Evolutionary conservation across 2,888 invertebrate species (phyloP).

Genomic region (Sinohyriopsis cumingii): DNA sequence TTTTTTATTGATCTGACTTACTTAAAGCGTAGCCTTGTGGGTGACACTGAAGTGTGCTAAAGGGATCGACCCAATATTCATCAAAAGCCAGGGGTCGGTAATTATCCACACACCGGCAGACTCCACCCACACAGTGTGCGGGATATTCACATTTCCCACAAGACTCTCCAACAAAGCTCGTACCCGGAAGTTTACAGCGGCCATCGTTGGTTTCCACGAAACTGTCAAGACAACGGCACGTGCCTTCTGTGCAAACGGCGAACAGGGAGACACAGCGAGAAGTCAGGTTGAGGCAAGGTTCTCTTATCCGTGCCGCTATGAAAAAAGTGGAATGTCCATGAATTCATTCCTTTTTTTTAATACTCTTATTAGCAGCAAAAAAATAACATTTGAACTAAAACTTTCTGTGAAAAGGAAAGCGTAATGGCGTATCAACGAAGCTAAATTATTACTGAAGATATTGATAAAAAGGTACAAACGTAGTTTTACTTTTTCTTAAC

Average conservation of each 20-base stretch:
- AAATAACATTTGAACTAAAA: not conserved
- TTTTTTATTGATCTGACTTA: constrained; percentile 1
- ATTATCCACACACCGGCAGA: constrained; percentile 37
- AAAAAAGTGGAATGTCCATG: not conserved
- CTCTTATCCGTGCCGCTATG: constrained; percentile 35
- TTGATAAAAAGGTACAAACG: too few species aligned
- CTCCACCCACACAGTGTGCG: constrained; percentile 32
- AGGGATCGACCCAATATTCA: constrained; percentile 49
- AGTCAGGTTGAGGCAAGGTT: constrained; percentile 27
- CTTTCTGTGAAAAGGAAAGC: too few species aligned
- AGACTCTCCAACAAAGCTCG: constrained; percentile 40
- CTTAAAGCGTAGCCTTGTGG: constrained; percentile 22
- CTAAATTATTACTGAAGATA: not conserved
- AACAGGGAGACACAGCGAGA: constrained; percentile 42
- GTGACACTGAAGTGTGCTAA: constrained; percentile 37
- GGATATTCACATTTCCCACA: constrained; percentile 47
- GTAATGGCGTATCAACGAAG: not conserved
- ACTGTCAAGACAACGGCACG: constrained; percentile 33
- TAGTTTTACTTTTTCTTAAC: too few species aligned
- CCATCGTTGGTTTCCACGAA: constrained; percentile 43
- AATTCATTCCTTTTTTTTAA: too few species aligned
- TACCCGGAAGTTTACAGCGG: constrained; percentile 42
- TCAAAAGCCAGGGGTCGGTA: constrained; percentile 39
- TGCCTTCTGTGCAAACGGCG: constrained; percentile 33
- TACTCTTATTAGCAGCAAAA: not conserved